Base-by-base conservation (phyloP, 2,797 vertebrate species). In the Lagocephalus sceleratus region DNA sequence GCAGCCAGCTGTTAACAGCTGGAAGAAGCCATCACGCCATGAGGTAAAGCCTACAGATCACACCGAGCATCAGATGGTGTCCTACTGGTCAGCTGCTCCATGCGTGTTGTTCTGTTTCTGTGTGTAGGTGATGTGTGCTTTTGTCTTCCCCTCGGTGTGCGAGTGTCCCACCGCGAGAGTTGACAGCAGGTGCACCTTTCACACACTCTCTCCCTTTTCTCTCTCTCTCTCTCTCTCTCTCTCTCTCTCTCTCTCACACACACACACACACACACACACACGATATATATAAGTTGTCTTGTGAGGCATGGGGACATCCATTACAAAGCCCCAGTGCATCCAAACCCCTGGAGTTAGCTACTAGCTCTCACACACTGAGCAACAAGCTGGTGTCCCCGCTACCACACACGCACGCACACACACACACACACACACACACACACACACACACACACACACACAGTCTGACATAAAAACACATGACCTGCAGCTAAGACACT, bases 281-380 rank as follows among this genome's bases (percentile, higher is more conserved):
- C 51, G 11, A 23, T 82, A 66, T 64, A 72, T 82, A 82, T 76
- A 76, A 80, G 68, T 73, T 73, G 75, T 66, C 79, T 66, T 76
- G 63, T 61, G 64, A 71, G 62, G 66, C 65, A 56, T 62, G 66
- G 75, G 58, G 69, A 73, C 78, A 80, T 83, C 83, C 73, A 87
- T 88, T 86, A 82, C 73, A 56, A 67, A 72, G 60, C 38, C 58
- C 86, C 84, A 29, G 51, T 58, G 68, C 85, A 75, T 72, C 20
- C 66, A 65, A 81, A 69, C 53, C 84, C 75, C 80, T 56, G 60
- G 75, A 79, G 81, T 71, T 60, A 71, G 57, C 66, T 68, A 57
- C 73, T 64, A 52, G 69, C 68, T 73, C 71, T 64, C 74, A 72
- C 73, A 85, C 74, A 81, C 84, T 50, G 76, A 74, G 78, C 81